phyloP scores from a whole-genome alignment of 2,797 vertebrate genomes.

The Babyrousa celebensis region DNA sequence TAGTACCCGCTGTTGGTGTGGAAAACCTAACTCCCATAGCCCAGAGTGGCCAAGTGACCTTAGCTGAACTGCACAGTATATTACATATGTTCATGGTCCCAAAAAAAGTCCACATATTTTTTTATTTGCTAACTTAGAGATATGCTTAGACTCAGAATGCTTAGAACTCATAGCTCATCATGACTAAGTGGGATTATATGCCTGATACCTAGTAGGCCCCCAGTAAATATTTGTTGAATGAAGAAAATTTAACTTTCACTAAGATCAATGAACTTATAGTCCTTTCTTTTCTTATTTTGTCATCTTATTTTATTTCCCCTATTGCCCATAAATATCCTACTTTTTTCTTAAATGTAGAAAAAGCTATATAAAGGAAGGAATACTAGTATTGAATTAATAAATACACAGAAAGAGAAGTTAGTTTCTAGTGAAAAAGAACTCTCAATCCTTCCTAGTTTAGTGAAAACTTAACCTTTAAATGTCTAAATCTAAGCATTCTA shows the following conservation, averaged over 20 bases:
- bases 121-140: slow-evolving; percentile 41
- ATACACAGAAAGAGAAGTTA: background rate
- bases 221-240: background rate
- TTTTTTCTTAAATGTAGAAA: background rate
- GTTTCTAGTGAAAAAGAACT: slow-evolving; percentile 1
- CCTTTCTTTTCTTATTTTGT: background rate
- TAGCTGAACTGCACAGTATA: background rate
- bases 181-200: background rate
- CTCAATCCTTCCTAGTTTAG: background rate
- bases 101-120: background rate
- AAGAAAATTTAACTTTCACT: slow-evolving; percentile 39
- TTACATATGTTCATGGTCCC: background rate
- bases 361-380: background rate
- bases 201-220: background rate
- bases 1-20: background rate
- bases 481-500: background rate
- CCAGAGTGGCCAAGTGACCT: background rate
- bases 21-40: background rate
- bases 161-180: slow-evolving; percentile 2
- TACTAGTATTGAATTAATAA: background rate
- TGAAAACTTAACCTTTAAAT: background rate
- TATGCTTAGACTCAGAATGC: background rate
- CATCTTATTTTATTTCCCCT: background rate
- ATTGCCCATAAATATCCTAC: background rate
- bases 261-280: background rate